Percentiles rank a stretch among this genome's conserved stretches.
These are phyloP conservation scores for Geotrupes spiniger DNA, from an alignment of 2,888 invertebrate genomes.

Conservation along the genomic window DNA sequence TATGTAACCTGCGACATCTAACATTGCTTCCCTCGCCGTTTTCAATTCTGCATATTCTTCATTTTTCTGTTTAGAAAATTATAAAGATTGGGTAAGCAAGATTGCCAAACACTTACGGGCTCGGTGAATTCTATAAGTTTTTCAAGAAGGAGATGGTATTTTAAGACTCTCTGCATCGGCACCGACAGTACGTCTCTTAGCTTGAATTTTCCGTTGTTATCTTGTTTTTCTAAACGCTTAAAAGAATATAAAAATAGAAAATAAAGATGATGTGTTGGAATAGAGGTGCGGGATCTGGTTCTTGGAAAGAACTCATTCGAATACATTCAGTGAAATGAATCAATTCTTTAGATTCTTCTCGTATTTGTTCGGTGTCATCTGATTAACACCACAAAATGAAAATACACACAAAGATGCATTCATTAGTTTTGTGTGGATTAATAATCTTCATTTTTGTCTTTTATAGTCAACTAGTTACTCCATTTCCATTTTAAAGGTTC, in stretches of 20 bases:
- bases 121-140: conserved; percentile 85
- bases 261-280: too few relatives aligned
- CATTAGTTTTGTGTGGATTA: too few relatives aligned
- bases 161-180: conserved; percentile 97
- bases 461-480: too few relatives aligned
- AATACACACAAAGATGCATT: too few relatives aligned
- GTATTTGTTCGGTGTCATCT: too few relatives aligned
- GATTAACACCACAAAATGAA: too few relatives aligned
- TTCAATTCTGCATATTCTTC: conserved; percentile 82
- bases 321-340: too few relatives aligned
- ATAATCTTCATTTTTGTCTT: too few relatives aligned
- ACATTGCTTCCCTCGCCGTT: conserved; percentile 91
- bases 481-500: too few relatives aligned
- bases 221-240: conserved; percentile 88
- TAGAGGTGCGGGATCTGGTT: too few relatives aligned
- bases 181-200: conserved; percentile 93
- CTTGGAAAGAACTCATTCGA: too few relatives aligned
- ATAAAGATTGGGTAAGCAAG: background rate
- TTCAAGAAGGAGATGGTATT: conserved; percentile 91
- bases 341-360: too few relatives aligned
- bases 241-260: conserved; percentile 9
- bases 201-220: conserved; percentile 93
- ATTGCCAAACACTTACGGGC: conserved; percentile 56
- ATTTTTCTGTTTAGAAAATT: conserved; percentile 58
- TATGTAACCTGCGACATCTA: conserved; percentile 94